These are phyloP conservation scores for Bubo blakistoni DNA, from an alignment of 2,113 vertebrate species.

Conservation along the genomic window DNA sequence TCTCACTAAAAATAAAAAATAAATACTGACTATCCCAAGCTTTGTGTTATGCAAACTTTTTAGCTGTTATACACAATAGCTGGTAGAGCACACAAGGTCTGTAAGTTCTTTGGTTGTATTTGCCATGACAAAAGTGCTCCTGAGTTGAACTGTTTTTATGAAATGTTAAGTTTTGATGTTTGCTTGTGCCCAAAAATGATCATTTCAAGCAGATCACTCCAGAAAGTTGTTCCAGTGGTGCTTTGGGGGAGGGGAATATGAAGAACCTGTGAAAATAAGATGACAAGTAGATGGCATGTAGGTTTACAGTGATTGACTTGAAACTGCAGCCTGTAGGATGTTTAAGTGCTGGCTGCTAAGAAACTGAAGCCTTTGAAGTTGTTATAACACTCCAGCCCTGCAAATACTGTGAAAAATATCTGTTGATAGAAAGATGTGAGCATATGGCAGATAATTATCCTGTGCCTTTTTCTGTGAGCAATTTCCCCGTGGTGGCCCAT, in stretches of 20 bases:
- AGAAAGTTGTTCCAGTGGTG: constrained; percentile 60
- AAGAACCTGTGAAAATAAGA: constrained; percentile 61
- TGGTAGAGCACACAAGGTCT: neutral
- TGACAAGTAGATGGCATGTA: constrained; percentile 64
- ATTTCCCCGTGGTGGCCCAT: neutral
- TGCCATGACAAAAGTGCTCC: neutral
- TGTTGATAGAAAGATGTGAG: constrained; percentile 59
- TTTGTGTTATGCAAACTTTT: neutral
- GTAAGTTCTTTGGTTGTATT: neutral
- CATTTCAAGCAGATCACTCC: constrained; percentile 12
- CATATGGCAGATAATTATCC: constrained; percentile 58
- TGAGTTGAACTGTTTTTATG: neutral
- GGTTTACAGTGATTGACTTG: constrained; percentile 63
- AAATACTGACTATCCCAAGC: neutral
- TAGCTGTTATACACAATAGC: neutral
- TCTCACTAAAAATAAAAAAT: neutral
- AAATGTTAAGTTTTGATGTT: constrained; percentile 20
- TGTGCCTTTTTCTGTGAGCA: constrained; percentile 36
- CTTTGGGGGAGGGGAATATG: constrained; percentile 18
- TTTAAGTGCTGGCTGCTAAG: constrained; percentile 65
- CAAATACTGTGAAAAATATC: constrained; percentile 61
- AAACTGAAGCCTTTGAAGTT: constrained; percentile 57
- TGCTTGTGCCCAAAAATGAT: constrained; percentile 18
- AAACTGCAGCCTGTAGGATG: constrained; percentile 60
- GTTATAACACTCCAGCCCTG: constrained; percentile 52